Evolutionary conservation across 2,113 vertebrate species (phyloP).

Genomic region (Macquaria australasica): DNA sequence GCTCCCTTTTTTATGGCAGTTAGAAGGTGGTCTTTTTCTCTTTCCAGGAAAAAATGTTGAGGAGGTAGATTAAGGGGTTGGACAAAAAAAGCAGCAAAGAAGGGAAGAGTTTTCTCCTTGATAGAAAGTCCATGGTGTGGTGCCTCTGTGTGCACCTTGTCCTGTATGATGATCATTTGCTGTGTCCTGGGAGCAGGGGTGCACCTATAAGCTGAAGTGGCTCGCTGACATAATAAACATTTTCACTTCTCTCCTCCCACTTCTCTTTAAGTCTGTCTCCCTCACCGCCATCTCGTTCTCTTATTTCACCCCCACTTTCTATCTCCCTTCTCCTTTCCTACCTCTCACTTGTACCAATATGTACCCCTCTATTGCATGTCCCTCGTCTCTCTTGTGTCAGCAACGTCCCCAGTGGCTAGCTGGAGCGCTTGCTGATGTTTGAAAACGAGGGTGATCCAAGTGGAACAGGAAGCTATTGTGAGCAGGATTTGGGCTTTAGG

Average conservation of each 20-base stretch:
- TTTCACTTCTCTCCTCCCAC: constrained; percentile 69
- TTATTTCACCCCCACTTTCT: constrained; percentile 54
- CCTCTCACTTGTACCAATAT: constrained; percentile 47
- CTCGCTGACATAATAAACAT: constrained; percentile 72
- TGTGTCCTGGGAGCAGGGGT: constrained; percentile 71
- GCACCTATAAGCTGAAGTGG: constrained; percentile 72
- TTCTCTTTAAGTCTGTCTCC: constrained; percentile 51
- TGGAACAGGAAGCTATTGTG: constrained; percentile 90
- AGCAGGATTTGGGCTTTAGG: constrained; percentile 88
- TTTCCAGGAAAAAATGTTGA: constrained; percentile 57
- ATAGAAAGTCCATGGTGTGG: constrained; percentile 37
- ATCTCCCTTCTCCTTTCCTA: constrained; percentile 34
- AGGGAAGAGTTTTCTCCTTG: constrained; percentile 56
- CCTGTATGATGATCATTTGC: constrained; percentile 60
- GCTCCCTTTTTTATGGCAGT: constrained; percentile 50
- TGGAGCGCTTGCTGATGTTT: constrained; percentile 81
- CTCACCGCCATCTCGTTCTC: constrained; percentile 60
- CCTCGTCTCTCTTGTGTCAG: constrained; percentile 74
- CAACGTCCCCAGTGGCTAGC: constrained; percentile 74
- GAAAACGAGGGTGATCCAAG: constrained; percentile 84
- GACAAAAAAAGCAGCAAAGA: constrained; percentile 28
- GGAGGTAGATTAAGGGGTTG: constrained; percentile 22
- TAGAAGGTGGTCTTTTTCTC: constrained; percentile 61
- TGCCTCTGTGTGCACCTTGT: constrained; percentile 52
- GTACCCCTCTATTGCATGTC: constrained; percentile 49